Conservation (phyloP, 2,113 vertebrate genomes). For the Dryoscopus gambensis region DNA sequence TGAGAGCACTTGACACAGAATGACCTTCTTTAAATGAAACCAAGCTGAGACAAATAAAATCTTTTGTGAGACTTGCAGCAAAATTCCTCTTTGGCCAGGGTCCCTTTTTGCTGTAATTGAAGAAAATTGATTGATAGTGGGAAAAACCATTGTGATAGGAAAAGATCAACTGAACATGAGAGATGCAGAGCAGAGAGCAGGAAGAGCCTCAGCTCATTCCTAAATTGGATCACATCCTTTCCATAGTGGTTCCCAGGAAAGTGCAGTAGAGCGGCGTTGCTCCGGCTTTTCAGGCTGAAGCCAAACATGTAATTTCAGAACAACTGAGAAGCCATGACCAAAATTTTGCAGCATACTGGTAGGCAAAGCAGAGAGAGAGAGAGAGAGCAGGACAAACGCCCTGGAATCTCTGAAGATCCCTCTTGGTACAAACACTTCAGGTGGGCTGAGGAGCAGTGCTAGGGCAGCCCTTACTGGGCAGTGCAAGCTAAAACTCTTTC, state of each 20-base stretch:
- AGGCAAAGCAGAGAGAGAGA: neutral
- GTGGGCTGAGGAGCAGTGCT: neutral
- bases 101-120: neutral
- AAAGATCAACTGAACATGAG: neutral
- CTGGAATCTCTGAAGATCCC: neutral
- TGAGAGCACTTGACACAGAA: neutral
- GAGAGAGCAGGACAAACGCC: neutral
- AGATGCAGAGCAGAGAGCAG: neutral
- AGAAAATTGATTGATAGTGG: neutral
- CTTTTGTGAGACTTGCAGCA: neutral
- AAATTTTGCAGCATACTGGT: neutral
- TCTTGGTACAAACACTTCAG: neutral
- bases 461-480: neutral
- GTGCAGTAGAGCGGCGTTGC: neutral
- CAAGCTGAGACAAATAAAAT: neutral
- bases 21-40: neutral
- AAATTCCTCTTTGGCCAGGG: neutral
- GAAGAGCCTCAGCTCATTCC: neutral
- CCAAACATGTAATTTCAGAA: neutral
- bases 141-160: neutral
- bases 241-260: neutral
- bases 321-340: neutral
- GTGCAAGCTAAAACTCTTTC: neutral
- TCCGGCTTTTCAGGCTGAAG: neutral
- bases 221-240: neutral